phyloP scores from a whole-genome alignment of 1,140 invertebrate species.

The Hirudo medicinalis region DNA sequence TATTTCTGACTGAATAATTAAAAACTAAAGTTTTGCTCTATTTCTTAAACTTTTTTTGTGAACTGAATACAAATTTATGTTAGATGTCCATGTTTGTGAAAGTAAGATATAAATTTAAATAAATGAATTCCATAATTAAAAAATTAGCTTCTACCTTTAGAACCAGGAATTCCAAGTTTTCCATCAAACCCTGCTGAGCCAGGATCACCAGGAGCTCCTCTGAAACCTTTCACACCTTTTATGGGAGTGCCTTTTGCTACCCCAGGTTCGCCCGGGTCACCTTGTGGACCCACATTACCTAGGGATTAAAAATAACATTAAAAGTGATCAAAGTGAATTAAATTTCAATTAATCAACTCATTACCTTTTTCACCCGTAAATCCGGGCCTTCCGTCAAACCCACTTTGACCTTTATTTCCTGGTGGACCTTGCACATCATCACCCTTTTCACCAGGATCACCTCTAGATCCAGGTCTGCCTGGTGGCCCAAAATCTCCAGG shows the following conservation, averaged over 20 bases:
- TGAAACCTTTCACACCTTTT: background rate
- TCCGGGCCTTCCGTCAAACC: background rate
- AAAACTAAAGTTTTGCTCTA: too few relatives aligned
- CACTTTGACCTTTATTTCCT: background rate
- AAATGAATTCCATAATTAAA: too few relatives aligned
- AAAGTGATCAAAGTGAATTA: background rate
- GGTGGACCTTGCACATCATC: background rate
- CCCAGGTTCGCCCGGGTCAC: background rate
- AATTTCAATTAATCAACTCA: background rate
- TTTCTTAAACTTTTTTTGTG: too few relatives aligned
- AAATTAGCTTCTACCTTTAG: background rate
- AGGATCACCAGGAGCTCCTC: background rate
- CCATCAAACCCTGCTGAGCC: background rate
- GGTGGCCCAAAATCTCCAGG: background rate
- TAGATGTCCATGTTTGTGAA: too few relatives aligned
- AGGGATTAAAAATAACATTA: background rate
- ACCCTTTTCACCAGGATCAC: background rate
- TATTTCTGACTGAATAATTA: too few relatives aligned
- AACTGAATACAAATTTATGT: too few relatives aligned
- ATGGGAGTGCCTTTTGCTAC: background rate
- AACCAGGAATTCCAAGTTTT: conserved; percentile 40
- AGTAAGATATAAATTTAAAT: too few relatives aligned
- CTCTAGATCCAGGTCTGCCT: background rate
- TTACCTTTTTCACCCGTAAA: background rate
- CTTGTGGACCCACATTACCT: too few relatives aligned